Evolutionary conservation across 2,888 invertebrate species (phyloP).

Genomic region (Torymus aiolomorphi): DNA sequence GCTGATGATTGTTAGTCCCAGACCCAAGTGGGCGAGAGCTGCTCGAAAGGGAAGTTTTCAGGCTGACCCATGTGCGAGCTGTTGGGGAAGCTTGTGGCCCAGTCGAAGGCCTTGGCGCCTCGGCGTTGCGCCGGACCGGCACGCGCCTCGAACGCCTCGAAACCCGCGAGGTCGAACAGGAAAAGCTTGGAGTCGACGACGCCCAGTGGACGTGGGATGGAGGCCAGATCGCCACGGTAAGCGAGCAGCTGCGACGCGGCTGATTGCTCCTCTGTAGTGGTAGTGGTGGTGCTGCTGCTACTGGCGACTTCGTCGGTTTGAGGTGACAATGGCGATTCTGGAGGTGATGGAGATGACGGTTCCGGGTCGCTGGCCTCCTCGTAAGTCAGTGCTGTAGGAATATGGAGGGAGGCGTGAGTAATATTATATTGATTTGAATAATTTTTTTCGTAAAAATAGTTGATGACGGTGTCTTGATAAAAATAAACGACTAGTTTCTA

Average conservation of each 20-base stretch:
- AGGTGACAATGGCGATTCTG: no score
- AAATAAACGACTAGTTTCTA: no score
- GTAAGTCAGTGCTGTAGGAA: no score
- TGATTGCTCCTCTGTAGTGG: not conserved
- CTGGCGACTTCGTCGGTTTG: not conserved
- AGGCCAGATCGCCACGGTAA: slow-evolving; percentile 70
- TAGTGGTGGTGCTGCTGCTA: not conserved
- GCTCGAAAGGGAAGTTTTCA: slow-evolving; percentile 84
- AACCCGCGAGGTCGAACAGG: slow-evolving; percentile 72
- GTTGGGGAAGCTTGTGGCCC: slow-evolving; percentile 83
- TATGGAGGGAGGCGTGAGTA: no score
- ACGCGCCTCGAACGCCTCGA: slow-evolving; percentile 68
- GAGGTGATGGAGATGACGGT: no score
- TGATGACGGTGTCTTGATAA: no score
- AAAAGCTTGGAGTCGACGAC: slow-evolving; percentile 79
- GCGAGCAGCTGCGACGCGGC: slow-evolving; percentile 60
- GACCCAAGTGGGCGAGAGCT: slow-evolving; percentile 80
- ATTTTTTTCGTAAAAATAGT: no score
- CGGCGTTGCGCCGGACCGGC: slow-evolving; percentile 70
- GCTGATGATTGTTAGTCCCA: slow-evolving; percentile 44
- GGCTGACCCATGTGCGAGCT: slow-evolving; percentile 84
- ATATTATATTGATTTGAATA: no score
- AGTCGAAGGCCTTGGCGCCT: slow-evolving; percentile 80
- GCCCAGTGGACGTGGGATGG: slow-evolving; percentile 75
- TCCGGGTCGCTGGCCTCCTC: no score